phyloP scores from a whole-genome alignment of 2,113 vertebrate species.

The Callospermophilus lateralis region DNA sequence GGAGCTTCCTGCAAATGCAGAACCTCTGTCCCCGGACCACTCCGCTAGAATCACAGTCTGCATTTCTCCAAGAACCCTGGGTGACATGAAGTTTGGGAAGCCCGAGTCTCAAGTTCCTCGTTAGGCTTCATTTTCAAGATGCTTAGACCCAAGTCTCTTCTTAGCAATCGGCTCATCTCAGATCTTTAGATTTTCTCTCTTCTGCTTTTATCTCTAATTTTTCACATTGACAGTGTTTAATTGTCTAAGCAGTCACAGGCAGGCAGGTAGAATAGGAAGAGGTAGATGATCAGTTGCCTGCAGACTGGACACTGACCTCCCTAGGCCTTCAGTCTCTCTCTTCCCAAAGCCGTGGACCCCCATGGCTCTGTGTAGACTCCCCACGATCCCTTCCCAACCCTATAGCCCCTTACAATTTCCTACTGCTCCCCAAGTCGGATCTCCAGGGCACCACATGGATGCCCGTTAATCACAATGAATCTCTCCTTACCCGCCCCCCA shows the following conservation, averaged over 20 bases:
- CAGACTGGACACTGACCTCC: not conserved
- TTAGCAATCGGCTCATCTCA: not conserved
- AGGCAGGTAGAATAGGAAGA: not conserved
- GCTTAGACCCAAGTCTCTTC: not conserved
- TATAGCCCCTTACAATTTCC: not conserved
- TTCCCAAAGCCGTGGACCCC: not conserved
- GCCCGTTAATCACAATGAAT: too few species aligned
- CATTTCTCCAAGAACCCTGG: accelerated
- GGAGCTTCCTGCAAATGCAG: not conserved
- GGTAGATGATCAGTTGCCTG: accelerated
- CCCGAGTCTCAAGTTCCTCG: not conserved
- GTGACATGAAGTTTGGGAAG: accelerated
- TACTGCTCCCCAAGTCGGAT: too few species aligned
- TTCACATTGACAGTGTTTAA: slow-evolving; percentile 1
- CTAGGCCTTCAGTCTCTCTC: accelerated
- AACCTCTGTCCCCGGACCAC: accelerated
- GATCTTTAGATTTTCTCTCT: slow-evolving; percentile 26
- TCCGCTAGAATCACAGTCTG: accelerated
- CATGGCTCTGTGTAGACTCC: not conserved
- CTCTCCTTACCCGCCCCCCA: not conserved
- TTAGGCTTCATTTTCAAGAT: not conserved
- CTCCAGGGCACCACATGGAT: not conserved
- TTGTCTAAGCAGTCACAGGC: not conserved
- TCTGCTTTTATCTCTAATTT: slow-evolving; percentile 31
- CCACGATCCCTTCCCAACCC: too few species aligned